Percentiles rank a stretch among this genome's conserved stretches.
phyloP scores from a whole-genome alignment of 2,888 invertebrate species.

The Germaria angustata region DNA sequence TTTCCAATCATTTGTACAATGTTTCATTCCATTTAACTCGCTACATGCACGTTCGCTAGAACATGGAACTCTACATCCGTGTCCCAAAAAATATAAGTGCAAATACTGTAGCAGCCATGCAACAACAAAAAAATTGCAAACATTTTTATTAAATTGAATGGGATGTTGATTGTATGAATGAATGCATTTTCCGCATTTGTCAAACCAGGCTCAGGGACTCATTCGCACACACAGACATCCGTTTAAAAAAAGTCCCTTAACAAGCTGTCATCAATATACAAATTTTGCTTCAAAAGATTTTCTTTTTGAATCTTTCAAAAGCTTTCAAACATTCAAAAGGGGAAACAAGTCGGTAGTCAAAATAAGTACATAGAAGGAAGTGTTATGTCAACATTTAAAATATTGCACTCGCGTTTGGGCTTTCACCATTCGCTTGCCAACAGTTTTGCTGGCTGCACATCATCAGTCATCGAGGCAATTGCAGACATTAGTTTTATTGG shows the following conservation, averaged over 20 bases:
- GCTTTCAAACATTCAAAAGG: constrained; percentile 45
- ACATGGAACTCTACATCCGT: background rate
- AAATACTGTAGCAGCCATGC: background rate
- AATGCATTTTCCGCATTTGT: constrained; percentile 56
- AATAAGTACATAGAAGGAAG: constrained; percentile 39
- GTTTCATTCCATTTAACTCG: constrained; percentile 61
- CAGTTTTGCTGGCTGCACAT: constrained; percentile 33
- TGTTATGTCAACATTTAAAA: constrained; percentile 63
- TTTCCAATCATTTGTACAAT: constrained; percentile 61
- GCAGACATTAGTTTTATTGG: constrained; percentile 63
- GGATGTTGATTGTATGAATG: constrained; percentile 2
- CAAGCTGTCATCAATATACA: constrained; percentile 45
- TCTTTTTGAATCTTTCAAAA: constrained; percentile 38
- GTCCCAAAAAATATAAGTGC: background rate
- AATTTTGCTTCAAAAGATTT: background rate
- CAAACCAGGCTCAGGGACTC: constrained; percentile 20
- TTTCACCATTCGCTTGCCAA: constrained; percentile 4
- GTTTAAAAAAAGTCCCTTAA: constrained; percentile 21
- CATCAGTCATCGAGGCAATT: constrained; percentile 60
- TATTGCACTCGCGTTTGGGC: constrained; percentile 21
- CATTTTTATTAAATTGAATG: constrained; percentile 43
- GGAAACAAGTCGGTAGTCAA: constrained; percentile 13
- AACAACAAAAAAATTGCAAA: background rate
- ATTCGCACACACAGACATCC: background rate
- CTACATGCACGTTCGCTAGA: background rate